Evolutionary conservation across 2,797 vertebrate species (phyloP), one percentile per base, ranked within the genome.

Genomic region (Epinephelus coioides): DNA sequence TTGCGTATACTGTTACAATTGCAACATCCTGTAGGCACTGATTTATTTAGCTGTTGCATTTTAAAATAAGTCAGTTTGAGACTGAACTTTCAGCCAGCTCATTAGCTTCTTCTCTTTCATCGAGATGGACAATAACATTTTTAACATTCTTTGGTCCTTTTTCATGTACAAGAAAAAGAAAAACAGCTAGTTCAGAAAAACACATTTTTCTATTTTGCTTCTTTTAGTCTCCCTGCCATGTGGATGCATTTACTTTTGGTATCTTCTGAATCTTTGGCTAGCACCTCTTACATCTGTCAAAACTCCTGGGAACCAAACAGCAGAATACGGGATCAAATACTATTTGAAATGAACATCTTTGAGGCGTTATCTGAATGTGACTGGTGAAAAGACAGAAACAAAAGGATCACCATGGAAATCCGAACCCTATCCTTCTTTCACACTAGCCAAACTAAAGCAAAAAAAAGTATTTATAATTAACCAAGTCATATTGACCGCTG

Each of bases 141-240:
- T 72, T 82, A 83, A 86, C 78, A 86, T 81, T 88, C 76, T 91
- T 93, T 93, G 90, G 90, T 92, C 89, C 83, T 85, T 80, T 81
- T 83, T 80, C 57, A 78, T 51, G 17, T 59, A 76, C 49, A 82
- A 74, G 34, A 80, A 78, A 75, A 44, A 65, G 5, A 38, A 75
- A 80, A 84, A 70, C 73, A 82, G 86, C 81, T 87, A 82, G 85
- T 79, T 86, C 25, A 54, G 11, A 34, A 61, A 78, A 21, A 57
- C 57, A 57, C 6, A 44, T 21, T 17, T 76, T 13, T 67, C 21
- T 54, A 8, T 69, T 77, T 79, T 19, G 23, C 57, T 76, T 73
- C 25, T 64, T 81, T 34, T 54, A 27, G 78, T 34, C 54, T n/a
- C 13, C 11, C 69, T 50, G 21, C 40, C 13, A 64, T 40, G 54